Evolutionary conservation across 2,797 vertebrate species (phyloP).

Genomic region (Onychomys arenicola): DNA sequence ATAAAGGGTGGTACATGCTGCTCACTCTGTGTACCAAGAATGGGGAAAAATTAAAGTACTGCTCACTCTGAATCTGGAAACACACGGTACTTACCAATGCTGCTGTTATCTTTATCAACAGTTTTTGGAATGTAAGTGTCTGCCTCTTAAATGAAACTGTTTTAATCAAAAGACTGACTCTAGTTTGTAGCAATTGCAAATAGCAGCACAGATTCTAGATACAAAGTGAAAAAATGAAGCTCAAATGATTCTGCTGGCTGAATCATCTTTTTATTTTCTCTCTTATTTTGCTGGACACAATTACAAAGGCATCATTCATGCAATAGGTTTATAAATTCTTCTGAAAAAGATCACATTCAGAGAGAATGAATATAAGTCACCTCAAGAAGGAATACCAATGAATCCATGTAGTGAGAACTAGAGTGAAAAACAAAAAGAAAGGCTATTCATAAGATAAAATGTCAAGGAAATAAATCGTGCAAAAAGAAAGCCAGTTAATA

Average conservation of each 20-base stretch:
- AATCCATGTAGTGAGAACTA: not conserved
- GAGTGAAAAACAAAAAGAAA: not conserved
- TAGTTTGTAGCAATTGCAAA: not conserved
- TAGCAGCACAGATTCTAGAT: not conserved
- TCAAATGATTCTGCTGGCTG: not conserved
- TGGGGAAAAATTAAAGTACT: not conserved
- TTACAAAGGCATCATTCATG: not conserved
- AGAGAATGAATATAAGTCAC: not conserved
- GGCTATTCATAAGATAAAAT: not conserved
- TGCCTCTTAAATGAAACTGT: not conserved
- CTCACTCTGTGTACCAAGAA: too few species aligned
- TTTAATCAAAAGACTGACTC: not conserved
- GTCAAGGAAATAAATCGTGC: not conserved
- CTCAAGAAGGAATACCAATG: not conserved
- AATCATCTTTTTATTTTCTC: accelerated
- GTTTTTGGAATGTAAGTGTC: not conserved
- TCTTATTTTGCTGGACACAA: not conserved
- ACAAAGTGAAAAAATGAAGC: too few species aligned
- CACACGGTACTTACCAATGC: not conserved
- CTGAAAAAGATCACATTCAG: too few species aligned
- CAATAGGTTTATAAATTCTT: not conserved
- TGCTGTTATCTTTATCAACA: not conserved
- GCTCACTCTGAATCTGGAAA: not conserved
- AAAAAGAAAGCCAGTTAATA: not conserved
- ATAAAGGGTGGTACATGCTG: not conserved